These are phyloP conservation scores for Columba janthina DNA, from an alignment of 2,113 vertebrate species.

Conservation along the genomic window DNA sequence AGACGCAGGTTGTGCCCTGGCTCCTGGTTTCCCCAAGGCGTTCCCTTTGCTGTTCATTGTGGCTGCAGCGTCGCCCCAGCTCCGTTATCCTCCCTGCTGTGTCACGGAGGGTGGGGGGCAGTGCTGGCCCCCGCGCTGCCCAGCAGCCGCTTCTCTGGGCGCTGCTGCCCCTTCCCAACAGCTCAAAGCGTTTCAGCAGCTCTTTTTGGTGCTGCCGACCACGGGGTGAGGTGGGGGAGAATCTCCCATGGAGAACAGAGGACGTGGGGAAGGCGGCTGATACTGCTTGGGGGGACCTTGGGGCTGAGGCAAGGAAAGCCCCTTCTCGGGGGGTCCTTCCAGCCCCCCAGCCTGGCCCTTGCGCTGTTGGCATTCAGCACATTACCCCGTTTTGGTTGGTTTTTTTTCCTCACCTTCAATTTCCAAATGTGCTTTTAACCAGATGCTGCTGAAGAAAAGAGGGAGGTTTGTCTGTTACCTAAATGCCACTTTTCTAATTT, in stretches of 20 bases:
- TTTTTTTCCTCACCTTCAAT: background rate
- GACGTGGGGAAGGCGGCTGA: background rate
- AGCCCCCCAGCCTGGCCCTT: background rate
- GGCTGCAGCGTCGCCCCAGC: background rate
- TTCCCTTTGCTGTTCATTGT: background rate
- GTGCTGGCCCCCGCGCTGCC: background rate
- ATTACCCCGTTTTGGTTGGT: background rate
- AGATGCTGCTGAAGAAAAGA: background rate
- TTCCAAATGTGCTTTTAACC: background rate
- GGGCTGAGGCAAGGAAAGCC: background rate
- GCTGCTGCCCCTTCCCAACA: background rate
- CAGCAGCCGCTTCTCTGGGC: accelerated
- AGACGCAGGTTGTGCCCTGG: background rate
- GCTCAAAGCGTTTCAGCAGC: background rate
- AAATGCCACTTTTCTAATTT: conserved; percentile 46
- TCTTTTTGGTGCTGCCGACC: background rate
- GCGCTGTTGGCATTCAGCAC: background rate
- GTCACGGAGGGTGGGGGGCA: background rate
- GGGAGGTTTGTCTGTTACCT: background rate
- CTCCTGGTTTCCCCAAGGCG: background rate
- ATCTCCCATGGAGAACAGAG: background rate
- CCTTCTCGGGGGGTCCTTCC: background rate
- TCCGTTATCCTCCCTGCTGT: accelerated
- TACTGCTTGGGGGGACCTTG: accelerated
- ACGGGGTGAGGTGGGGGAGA: background rate